Percentiles rank a stretch among this genome's conserved stretches.
Conservation (phyloP, 2,113 vertebrate species). For the Mormyrus lacerda region DNA sequence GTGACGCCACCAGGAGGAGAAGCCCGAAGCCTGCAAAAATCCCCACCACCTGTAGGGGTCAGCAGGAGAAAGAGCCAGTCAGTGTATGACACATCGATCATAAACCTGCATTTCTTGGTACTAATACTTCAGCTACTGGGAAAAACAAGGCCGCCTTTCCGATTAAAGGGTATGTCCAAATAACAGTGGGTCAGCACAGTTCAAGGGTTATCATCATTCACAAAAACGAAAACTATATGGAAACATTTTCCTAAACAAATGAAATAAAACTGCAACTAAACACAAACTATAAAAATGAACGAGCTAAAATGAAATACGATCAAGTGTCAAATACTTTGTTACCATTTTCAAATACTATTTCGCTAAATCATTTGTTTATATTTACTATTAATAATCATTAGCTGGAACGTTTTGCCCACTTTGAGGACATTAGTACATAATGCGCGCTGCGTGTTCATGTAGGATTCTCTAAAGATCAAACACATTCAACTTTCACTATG, state of each 20-base stretch:
- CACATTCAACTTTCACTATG: background rate
- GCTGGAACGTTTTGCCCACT: background rate
- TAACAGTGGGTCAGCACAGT: background rate
- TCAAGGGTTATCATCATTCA: background rate
- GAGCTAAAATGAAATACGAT: background rate
- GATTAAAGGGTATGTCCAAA: background rate
- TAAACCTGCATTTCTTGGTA: background rate
- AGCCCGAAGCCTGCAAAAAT: slow-evolving; percentile 97
- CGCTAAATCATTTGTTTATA: background rate
- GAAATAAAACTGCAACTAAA: background rate
- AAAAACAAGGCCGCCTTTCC: background rate
- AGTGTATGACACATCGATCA: background rate
- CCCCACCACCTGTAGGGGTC: slow-evolving; percentile 77
- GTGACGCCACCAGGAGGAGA: slow-evolving; percentile 88
- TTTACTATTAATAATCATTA: background rate
- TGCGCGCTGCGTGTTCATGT: background rate
- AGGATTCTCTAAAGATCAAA: background rate
- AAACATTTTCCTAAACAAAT: background rate
- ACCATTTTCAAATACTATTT: background rate
- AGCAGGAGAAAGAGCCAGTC: background rate
- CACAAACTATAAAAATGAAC: background rate
- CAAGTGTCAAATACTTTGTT: background rate
- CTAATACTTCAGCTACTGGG: background rate
- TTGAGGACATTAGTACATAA: background rate
- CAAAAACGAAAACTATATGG: background rate